Evolutionary conservation across 2,113 vertebrate species (phyloP).

Genomic region (Tragulus kanchil): DNA sequence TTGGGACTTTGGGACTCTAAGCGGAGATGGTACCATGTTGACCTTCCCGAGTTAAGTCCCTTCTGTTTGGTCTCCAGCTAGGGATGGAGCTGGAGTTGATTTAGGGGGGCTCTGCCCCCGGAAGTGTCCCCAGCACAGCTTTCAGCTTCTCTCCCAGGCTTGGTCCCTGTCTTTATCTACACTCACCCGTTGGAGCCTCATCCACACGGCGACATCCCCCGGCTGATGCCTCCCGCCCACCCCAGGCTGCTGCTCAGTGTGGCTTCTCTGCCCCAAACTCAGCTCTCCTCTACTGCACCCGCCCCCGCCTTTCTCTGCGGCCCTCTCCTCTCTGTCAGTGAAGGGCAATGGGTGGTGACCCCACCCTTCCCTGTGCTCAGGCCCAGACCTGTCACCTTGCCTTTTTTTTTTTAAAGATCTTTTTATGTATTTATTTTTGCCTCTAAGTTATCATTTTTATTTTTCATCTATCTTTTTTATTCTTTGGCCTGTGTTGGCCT

Average conservation of each 20-base stretch:
- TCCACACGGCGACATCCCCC: accelerated
- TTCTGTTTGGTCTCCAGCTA: not conserved
- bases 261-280: not conserved
- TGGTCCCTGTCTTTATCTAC: not conserved
- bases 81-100: not conserved
- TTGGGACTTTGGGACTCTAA: not conserved
- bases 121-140: not conserved
- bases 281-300: not conserved
- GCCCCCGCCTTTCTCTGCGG: not conserved
- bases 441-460: too few relatives aligned
- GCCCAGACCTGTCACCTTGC: too few relatives aligned
- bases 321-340: not conserved
- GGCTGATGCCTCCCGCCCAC: accelerated
- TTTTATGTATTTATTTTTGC: too few relatives aligned
- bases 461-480: too few relatives aligned
- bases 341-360: not conserved
- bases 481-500: too few relatives aligned
- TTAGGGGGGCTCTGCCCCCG: not conserved
- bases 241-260: accelerated
- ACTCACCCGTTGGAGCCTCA: not conserved
- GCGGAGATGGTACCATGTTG: too few relatives aligned
- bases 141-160: not conserved
- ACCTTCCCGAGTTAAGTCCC: too few relatives aligned
- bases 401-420: too few relatives aligned
- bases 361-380: too few relatives aligned